A percentile compares a stretch with the other conserved stretches of the same genome.
Evolutionary conservation across 2,888 invertebrate species (phyloP).

Genomic region (Kryphioiulus occultus): DNA sequence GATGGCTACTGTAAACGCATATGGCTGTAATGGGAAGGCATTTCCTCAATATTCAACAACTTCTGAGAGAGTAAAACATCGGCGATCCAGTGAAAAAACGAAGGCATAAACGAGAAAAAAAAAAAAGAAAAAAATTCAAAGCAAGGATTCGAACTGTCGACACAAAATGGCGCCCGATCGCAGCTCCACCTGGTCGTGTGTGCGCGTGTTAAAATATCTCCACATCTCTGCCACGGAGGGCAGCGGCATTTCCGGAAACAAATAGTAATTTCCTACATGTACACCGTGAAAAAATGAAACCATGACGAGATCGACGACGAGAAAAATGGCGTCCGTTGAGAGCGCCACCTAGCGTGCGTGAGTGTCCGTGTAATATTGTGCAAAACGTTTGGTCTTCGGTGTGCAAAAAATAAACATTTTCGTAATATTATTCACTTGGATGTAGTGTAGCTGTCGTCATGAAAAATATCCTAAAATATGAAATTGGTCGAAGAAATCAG

Average conservation of each 20-base stretch:
- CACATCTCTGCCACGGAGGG: background rate
- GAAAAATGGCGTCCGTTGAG: conserved; percentile 10
- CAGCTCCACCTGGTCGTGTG: conserved; percentile 3
- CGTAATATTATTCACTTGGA: conserved; percentile 36
- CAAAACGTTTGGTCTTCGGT: conserved; percentile 39
- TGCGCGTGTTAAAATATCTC: background rate
- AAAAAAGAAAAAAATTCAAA: background rate
- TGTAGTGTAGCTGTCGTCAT: conserved; percentile 39
- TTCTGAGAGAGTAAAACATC: background rate
- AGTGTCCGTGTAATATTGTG: conserved; percentile 34
- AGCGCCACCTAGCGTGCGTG: conserved; percentile 32
- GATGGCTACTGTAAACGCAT: background rate
- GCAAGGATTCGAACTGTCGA: background rate
- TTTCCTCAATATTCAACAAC: conserved; percentile 1
- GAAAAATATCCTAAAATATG: conserved; percentile 39
- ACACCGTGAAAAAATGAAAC: background rate
- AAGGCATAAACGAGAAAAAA: background rate
- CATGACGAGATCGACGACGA: background rate
- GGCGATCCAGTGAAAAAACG: background rate
- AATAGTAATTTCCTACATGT: background rate
- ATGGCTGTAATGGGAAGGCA: background rate
- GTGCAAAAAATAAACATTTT: conserved; percentile 31
- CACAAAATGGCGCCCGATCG: conserved; percentile 17
- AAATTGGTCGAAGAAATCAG: conserved; percentile 20
- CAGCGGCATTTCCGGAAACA: background rate